Conservation (phyloP, 2,888 invertebrate species). For the Dasypolia templi region DNA sequence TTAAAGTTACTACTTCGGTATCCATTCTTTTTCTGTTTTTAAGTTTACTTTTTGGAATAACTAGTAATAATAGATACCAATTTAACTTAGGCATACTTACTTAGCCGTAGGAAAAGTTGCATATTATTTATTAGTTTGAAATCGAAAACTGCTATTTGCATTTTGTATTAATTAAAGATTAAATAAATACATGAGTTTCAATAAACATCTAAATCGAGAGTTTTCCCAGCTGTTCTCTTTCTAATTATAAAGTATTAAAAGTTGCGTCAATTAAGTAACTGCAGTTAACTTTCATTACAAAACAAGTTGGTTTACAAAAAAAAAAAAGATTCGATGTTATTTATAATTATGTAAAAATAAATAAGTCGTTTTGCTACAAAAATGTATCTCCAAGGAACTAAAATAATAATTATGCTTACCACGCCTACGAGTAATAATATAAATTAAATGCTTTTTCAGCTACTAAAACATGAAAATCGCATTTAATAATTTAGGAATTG, state of each 20-base stretch:
- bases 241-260: not conserved
- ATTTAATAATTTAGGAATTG: slow-evolving; percentile 19
- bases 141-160: not conserved
- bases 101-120: not conserved
- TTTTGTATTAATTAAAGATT: not conserved
- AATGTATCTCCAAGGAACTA: not conserved
- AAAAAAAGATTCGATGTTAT: not conserved
- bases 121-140: not conserved
- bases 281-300: not conserved
- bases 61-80: not conserved
- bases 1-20: not conserved
- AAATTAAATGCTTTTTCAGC: not conserved
- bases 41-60: not conserved
- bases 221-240: not conserved
- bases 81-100: not conserved
- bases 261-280: not conserved
- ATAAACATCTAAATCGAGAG: not conserved
- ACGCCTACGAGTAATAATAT: not conserved
- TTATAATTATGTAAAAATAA: not conserved
- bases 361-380: not conserved
- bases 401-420: not conserved
- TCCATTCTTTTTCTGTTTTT: not conserved
- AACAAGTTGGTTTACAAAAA: not conserved
- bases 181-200: not conserved
- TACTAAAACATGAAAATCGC: slow-evolving; percentile 14